Percentiles rank a stretch among this genome's conserved stretches.
Evolutionary conservation across 2,113 vertebrate species (phyloP).

Genomic region (Fulica atra): DNA sequence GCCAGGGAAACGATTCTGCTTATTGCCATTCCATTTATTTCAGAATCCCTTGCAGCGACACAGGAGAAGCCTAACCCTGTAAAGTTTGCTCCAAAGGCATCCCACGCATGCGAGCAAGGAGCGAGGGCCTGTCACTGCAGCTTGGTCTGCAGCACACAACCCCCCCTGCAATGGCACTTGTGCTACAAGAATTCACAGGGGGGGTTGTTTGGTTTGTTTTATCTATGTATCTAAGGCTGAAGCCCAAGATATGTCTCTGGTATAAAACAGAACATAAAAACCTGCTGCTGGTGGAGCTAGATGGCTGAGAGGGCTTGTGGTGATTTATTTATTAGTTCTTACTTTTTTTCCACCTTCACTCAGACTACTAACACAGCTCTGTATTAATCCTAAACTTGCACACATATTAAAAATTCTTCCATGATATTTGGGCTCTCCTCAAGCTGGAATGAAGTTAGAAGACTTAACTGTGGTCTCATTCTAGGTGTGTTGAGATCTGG

Average conservation of each 20-base stretch:
- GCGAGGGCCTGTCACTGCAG: background rate
- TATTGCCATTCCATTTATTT: background rate
- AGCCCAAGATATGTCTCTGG: background rate
- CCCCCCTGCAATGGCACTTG: background rate
- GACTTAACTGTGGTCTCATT: background rate
- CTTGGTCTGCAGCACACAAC: background rate
- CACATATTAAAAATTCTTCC: background rate
- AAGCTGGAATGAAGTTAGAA: background rate
- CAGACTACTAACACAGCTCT: no score
- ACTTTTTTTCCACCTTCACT: background rate
- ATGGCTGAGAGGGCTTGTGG: background rate
- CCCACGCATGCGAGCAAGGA: background rate
- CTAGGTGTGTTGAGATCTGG: background rate
- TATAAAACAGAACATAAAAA: background rate
- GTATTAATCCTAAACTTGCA: background rate
- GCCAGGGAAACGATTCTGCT: background rate
- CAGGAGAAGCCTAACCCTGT: background rate
- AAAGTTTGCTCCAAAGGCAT: background rate
- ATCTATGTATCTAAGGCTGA: background rate
- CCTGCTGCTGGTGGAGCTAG: background rate
- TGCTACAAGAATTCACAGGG: background rate
- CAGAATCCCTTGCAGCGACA: fast-evolving
- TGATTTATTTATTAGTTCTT: background rate
- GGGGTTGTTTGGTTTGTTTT: background rate
- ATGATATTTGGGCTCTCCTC: background rate